phyloP scores from a whole-genome alignment of 2,888 invertebrate genomes.

The Augochlorella aurata region DNA sequence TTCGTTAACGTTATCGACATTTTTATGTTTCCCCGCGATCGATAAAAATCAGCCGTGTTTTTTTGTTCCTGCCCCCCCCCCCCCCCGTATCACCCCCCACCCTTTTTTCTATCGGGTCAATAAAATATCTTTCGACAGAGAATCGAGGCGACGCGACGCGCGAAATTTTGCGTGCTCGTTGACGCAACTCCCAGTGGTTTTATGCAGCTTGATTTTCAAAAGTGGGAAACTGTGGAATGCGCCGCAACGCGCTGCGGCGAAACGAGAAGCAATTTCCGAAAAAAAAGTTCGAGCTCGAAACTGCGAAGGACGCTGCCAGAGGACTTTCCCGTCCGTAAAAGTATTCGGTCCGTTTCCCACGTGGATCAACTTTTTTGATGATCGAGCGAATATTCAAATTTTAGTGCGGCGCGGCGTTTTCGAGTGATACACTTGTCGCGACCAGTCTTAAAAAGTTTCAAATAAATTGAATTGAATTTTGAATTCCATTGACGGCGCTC shows the following conservation, averaged over 20 bases:
- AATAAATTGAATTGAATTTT: neutral
- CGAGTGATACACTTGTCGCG: neutral
- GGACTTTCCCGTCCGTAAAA: neutral
- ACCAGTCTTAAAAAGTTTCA: neutral
- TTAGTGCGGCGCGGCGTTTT: neutral
- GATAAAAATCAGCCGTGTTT: slow-evolving; percentile 46
- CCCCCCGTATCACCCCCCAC: neutral
- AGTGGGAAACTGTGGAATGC: neutral
- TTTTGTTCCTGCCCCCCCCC: neutral
- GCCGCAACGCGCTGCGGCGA: neutral
- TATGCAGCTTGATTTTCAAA: neutral
- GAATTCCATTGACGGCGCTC: neutral
- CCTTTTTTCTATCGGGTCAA: slow-evolving; percentile 23
- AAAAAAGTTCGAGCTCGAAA: neutral
- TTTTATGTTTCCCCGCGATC: slow-evolving; percentile 60
- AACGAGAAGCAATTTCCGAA: neutral
- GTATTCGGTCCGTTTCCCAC: neutral
- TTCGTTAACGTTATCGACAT: slow-evolving; percentile 70
- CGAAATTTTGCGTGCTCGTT: slow-evolving; percentile 24
- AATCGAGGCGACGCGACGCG: neutral
- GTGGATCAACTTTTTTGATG: neutral
- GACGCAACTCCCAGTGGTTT: slow-evolving; percentile 2
- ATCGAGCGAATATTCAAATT: neutral
- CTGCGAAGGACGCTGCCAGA: neutral
- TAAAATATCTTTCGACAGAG: neutral